These are phyloP conservation scores for Buathra laborator DNA, from an alignment of 2,888 invertebrate genomes.

Conservation along the genomic window DNA sequence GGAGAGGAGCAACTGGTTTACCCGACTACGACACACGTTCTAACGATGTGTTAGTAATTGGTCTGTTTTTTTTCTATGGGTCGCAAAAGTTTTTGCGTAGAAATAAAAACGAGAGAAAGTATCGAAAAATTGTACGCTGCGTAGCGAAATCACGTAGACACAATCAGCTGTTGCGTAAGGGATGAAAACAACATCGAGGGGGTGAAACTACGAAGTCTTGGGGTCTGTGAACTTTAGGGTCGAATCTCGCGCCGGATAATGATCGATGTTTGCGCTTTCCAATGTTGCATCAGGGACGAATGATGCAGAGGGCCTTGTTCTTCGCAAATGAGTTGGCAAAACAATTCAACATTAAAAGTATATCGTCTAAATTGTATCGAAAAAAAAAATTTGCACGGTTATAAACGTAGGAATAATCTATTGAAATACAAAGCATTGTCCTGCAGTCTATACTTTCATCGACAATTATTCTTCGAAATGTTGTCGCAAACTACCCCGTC, in stretches of 20 bases:
- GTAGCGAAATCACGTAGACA: background rate
- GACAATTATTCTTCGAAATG: too few species aligned
- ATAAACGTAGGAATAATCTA: too few species aligned
- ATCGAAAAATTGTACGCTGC: background rate
- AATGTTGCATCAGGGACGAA: slow-evolving; percentile 20
- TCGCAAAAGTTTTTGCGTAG: background rate
- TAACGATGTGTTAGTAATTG: background rate
- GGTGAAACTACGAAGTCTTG: background rate
- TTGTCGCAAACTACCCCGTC: background rate
- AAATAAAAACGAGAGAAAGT: background rate
- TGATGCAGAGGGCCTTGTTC: background rate
- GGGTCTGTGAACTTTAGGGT: slow-evolving; percentile 13
- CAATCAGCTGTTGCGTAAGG: background rate
- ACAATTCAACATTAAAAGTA: too few species aligned
- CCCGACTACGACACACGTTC: background rate
- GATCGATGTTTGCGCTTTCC: slow-evolving; percentile 22
- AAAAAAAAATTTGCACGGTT: too few species aligned
- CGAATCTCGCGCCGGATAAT: slow-evolving; percentile 34
- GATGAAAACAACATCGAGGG: background rate
- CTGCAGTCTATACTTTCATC: too few species aligned
- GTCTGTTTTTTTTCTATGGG: background rate
- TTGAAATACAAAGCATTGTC: too few species aligned
- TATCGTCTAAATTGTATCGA: too few species aligned
- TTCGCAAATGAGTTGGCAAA: background rate
- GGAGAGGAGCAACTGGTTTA: slow-evolving; percentile 34